A percentile compares a stretch with the other conserved stretches of the same genome.
Conservation (phyloP, 64 coral and sea anemone species). For the Montipora efflorescens region DNA sequence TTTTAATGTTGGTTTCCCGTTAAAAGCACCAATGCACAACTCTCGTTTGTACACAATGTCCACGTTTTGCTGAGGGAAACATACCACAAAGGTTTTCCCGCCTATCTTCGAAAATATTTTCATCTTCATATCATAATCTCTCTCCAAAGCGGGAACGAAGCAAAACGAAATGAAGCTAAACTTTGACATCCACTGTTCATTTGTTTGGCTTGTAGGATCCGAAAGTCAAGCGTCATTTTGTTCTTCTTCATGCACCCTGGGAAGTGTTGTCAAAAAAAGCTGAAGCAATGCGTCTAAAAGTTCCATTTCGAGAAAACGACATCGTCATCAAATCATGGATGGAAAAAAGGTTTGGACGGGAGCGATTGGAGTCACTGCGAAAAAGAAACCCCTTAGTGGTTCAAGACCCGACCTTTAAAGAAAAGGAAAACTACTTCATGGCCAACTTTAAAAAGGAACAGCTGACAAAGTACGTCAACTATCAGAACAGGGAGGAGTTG, state of each 20-base stretch:
- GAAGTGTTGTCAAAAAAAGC: constrained; percentile 71
- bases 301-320: constrained; percentile 85
- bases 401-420: constrained; percentile 57
- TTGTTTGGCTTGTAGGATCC: constrained; percentile 49
- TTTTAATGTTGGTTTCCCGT: too few species aligned
- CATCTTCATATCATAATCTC: too few species aligned
- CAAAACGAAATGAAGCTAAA: not conserved
- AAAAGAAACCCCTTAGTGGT: constrained; percentile 67
- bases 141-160: too few species aligned
- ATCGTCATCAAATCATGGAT: constrained; percentile 72
- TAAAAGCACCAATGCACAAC: too few species aligned
- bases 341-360: constrained; percentile 54
- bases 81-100: too few species aligned
- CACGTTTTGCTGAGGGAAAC: too few species aligned
- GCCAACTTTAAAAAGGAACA: constrained; percentile 78
- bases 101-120: too few species aligned
- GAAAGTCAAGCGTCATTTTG: constrained; percentile 72
- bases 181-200: not conserved
- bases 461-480: constrained; percentile 58
- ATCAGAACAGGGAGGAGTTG: constrained; percentile 66
- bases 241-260: constrained; percentile 94
- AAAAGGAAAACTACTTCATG: constrained; percentile 85
- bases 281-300: constrained; percentile 80
- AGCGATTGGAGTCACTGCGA: constrained; percentile 1
- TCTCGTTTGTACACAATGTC: too few species aligned